phyloP scores from a whole-genome alignment of 2,797 vertebrate species.

The Chelonia mydas region DNA sequence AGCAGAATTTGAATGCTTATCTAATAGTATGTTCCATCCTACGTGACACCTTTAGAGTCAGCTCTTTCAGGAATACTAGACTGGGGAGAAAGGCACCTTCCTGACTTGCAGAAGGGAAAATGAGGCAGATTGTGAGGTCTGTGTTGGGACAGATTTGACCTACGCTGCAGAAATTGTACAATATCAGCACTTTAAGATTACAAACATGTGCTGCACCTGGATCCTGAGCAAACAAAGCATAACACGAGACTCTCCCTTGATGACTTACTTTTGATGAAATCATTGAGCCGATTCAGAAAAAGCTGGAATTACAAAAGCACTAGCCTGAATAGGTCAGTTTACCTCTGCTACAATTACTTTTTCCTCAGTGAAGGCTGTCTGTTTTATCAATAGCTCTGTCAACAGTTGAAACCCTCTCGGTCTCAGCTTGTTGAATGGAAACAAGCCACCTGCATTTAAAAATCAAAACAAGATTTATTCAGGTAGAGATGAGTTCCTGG shows the following conservation, averaged over 20 bases:
- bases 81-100: not conserved
- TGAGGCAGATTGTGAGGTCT: not conserved
- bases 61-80: not conserved
- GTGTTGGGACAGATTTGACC: constrained; percentile 34
- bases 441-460: constrained; percentile 41
- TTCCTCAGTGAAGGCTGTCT: constrained; percentile 19
- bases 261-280: constrained; percentile 56
- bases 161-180: constrained; percentile 44
- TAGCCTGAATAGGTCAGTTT: constrained; percentile 30
- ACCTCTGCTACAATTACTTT: constrained; percentile 32
- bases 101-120: constrained; percentile 11
- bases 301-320: constrained; percentile 27
- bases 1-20: not conserved
- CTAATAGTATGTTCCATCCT: not conserved
- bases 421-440: constrained; percentile 43
- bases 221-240: constrained; percentile 45
- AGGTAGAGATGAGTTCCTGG: not conserved
- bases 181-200: constrained; percentile 59
- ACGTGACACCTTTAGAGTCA: not conserved
- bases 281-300: constrained; percentile 54
- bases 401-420: constrained; percentile 23
- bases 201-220: constrained; percentile 45
- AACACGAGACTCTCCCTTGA: constrained; percentile 15
- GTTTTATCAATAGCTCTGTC: constrained; percentile 53
- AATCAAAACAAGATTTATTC: not conserved